phyloP scores from a whole-genome alignment of 2,888 invertebrate species.

The Limulus polyphemus region DNA sequence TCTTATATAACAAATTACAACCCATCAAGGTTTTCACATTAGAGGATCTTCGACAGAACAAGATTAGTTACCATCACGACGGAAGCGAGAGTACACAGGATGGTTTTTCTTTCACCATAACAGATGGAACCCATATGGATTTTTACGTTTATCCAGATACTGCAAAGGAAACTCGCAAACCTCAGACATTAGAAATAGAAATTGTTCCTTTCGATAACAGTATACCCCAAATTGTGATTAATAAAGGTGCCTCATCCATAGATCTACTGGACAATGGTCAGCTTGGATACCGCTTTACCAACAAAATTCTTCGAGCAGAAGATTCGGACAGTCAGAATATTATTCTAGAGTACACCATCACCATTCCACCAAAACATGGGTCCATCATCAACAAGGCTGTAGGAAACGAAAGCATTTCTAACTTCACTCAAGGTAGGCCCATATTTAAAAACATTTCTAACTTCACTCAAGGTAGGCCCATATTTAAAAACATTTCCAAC shows the following conservation, averaged over 20 bases:
- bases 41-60: constrained; percentile 33
- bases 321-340: constrained; percentile 33
- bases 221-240: constrained; percentile 33
- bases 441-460: too few relatives aligned
- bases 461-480: too few relatives aligned
- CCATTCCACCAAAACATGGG: constrained; percentile 31
- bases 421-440: constrained; percentile 36
- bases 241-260: constrained; percentile 32
- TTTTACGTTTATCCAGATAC: constrained; percentile 35
- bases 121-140: constrained; percentile 35
- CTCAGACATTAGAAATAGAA: constrained; percentile 33
- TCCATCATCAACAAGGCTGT: constrained; percentile 30
- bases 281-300: constrained; percentile 31
- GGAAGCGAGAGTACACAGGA: constrained; percentile 35
- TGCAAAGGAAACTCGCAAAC: constrained; percentile 29
- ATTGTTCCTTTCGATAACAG: constrained; percentile 36
- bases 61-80: constrained; percentile 37
- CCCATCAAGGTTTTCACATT: constrained; percentile 33
- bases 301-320: constrained; percentile 30
- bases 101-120: constrained; percentile 34
- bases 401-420: constrained; percentile 29
- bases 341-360: constrained; percentile 31
- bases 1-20: constrained; percentile 31
- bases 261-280: constrained; percentile 23
- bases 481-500: too few relatives aligned